Base-by-base conservation (phyloP, 2,797 vertebrate genomes). In the Syngnathus acus region DNA sequence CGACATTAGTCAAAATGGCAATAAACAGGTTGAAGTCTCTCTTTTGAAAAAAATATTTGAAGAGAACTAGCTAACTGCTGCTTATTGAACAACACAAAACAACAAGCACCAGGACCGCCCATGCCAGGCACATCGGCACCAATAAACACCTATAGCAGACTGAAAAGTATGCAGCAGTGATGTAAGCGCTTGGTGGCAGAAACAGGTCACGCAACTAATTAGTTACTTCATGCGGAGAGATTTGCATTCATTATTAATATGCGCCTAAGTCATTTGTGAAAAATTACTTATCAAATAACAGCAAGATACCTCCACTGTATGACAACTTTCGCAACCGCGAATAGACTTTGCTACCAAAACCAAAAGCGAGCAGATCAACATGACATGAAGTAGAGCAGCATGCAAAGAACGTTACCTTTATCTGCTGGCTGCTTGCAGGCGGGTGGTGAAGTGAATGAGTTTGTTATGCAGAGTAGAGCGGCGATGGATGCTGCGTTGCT, bases 401-500 rank as follows among this genome's bases (percentile, higher is more conserved):
- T 26, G 43, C 42, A 17, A 17, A 58, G 70, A 9, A 71, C 75
- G 0, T 43, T 78, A 85, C 82, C 77, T 79, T 62, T 0, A 14
- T 48, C 62, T 47, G 75, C 3, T 1, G 73, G 81, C 78, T 71
- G 80, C 84, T 3, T 26, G 51, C 66, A 9, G 76, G 43, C 64
- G 32, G 61, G 67, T 71, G 66, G 19, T 53, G 19, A 32, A 48
- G 64, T 70, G 68, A 82, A 76, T 71, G 72, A 77, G 65, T 70
- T 72, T 39, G 62, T 48, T 68, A 72, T 64, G 69, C 64, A 0
- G 69, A 70, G 73, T 21, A 60, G 66, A 17, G 65, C 13, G 50
- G 19, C 0, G 65, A 72, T 72, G 79, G 81, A 84, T 72, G 84
- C 74, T 75, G 83, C 65, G 76, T 74, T 81, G 83, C 86, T 76